phyloP scores from a whole-genome alignment of 2,113 vertebrate species.

The Eubucco bourcierii region DNA sequence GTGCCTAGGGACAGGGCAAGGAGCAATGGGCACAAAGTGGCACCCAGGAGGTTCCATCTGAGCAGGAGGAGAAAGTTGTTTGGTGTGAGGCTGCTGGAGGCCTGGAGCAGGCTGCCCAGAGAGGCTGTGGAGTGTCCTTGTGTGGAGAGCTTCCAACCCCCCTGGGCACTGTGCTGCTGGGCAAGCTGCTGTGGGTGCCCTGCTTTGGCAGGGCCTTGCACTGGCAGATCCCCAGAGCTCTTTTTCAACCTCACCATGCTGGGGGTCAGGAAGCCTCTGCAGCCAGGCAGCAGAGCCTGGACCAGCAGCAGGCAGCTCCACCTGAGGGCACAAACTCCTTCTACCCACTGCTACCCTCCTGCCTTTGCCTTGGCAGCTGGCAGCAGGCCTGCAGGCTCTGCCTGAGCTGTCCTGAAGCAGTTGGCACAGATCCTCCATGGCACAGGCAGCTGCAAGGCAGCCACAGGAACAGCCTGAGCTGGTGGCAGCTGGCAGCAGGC shows the following conservation, averaged over 20 bases:
- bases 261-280: not conserved
- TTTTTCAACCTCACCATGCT: not conserved
- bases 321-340: not conserved
- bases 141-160: not conserved
- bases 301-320: fast-evolving
- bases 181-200: not conserved
- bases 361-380: not conserved
- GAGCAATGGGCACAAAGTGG: not conserved
- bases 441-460: no score
- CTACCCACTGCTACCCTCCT: not conserved
- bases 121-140: not conserved
- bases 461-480: no score
- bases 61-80: not conserved
- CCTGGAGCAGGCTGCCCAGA: not conserved
- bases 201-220: not conserved
- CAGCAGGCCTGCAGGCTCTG: no score
- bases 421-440: no score
- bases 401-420: no score
- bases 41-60: no score
- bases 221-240: not conserved
- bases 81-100: not conserved
- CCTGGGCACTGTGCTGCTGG: not conserved
- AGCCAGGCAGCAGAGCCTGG: not conserved
- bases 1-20: not conserved
- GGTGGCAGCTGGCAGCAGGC: no score